Evolutionary conservation across 23 tunicate genomes (phyloP).

Genomic region (Pegea sp.): DNA sequence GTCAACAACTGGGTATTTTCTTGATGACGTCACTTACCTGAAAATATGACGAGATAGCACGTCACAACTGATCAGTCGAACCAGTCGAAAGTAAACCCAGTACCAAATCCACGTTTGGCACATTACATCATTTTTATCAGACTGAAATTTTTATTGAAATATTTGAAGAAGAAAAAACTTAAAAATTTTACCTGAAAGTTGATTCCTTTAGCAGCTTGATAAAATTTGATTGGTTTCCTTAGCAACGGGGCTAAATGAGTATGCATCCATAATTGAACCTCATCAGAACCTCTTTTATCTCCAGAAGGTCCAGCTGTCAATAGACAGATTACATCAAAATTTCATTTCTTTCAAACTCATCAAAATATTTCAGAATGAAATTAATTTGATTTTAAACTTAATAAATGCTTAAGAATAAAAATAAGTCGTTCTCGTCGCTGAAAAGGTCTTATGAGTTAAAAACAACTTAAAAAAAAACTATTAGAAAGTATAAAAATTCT

Average conservation of each 20-base stretch:
- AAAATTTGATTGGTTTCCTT: slow-evolving; percentile 64
- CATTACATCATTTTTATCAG: slow-evolving; percentile 97
- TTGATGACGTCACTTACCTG: slow-evolving; percentile 25
- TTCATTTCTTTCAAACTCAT: neutral
- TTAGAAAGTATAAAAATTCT: too few species aligned
- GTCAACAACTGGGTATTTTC: neutral
- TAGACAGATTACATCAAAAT: too few species aligned
- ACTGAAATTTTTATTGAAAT: slow-evolving; percentile 14
- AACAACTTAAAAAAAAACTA: too few species aligned
- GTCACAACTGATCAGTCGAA: slow-evolving; percentile 35
- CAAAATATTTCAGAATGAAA: neutral
- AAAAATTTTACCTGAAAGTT: slow-evolving; percentile 53
- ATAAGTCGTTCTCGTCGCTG: too few species aligned
- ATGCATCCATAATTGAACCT: slow-evolving; percentile 95
- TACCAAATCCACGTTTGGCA: slow-evolving; percentile 99
- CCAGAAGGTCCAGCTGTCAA: slow-evolving; percentile 84
- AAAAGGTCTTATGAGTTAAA: too few species aligned
- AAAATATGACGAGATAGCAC: slow-evolving; percentile 67
- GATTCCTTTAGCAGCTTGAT: slow-evolving; percentile 90
- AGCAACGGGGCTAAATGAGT: slow-evolving; percentile 36
- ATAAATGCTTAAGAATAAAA: neutral
- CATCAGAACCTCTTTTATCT: slow-evolving; percentile 68
- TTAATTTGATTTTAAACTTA: neutral
- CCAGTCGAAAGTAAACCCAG: slow-evolving; percentile 92
- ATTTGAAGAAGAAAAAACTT: neutral